These are phyloP conservation scores for Arvicola amphibius DNA, from an alignment of 2,797 vertebrate species.

Conservation along the genomic window DNA sequence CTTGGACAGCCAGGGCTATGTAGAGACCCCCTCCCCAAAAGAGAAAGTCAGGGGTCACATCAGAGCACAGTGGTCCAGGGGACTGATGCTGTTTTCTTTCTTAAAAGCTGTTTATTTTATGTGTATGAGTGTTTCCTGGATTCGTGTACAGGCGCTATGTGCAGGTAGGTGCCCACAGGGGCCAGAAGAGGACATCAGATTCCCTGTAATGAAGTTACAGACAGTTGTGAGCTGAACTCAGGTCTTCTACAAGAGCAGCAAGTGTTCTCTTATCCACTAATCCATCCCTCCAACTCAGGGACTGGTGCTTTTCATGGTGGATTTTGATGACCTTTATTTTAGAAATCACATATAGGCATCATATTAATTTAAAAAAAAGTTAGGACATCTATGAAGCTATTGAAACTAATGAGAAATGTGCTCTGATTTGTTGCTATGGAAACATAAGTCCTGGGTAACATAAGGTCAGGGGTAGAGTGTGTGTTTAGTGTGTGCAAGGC, in stretches of 20 bases:
- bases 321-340: conserved; percentile 18
- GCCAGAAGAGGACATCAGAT: not conserved
- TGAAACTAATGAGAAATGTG: not conserved
- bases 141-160: too few relatives aligned
- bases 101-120: not conserved
- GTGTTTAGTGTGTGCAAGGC: not conserved
- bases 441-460: not conserved
- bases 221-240: not conserved
- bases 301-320: not conserved
- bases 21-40: not conserved
- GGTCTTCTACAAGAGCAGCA: not conserved
- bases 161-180: not conserved
- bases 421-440: not conserved
- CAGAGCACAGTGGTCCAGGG: not conserved
- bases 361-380: not conserved
- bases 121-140: not conserved
- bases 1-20: not conserved
- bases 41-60: not conserved
- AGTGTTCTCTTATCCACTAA: not conserved
- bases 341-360: not conserved
- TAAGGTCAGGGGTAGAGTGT: not conserved
- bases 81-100: not conserved
- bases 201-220: not conserved
- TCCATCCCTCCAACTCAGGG: not conserved
- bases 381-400: not conserved